phyloP scores from a whole-genome alignment of 2,113 vertebrate species.

The Caranx melampygus region DNA sequence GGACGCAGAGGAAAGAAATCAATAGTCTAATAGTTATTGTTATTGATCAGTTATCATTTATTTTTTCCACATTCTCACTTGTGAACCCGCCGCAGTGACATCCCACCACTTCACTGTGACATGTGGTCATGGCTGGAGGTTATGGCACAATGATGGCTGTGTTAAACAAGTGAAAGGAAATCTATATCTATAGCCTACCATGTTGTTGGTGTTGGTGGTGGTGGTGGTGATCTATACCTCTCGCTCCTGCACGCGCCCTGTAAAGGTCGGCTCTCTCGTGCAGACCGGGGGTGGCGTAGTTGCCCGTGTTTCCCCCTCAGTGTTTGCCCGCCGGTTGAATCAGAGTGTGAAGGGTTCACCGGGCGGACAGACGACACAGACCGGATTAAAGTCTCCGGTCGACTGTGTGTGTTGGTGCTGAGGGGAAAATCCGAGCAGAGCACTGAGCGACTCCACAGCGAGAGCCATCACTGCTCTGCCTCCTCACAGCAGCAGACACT shows the following conservation, averaged over 20 bases:
- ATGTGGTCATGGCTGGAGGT: background rate
- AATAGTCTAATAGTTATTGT: background rate
- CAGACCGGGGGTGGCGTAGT: conserved; percentile 67
- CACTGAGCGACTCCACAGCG: conserved; percentile 1
- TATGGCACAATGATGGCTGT: background rate
- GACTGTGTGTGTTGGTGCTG: conserved; percentile 24
- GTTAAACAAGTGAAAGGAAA: background rate
- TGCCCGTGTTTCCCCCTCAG: conserved; percentile 55
- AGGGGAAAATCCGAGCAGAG: conserved; percentile 38
- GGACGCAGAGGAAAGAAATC: background rate
- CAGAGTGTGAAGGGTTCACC: conserved; percentile 73
- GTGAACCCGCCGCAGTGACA: background rate
- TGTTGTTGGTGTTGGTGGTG: too few species aligned
- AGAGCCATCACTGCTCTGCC: conserved; percentile 16
- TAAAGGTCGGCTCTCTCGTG: conserved; percentile 64
- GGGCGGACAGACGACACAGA: conserved; percentile 66
- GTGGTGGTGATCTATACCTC: conserved; percentile 18
- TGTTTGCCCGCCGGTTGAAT: conserved; percentile 71
- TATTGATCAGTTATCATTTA: background rate
- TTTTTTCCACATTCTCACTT: background rate
- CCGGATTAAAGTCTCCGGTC: conserved; percentile 67
- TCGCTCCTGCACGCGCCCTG: conserved; percentile 32
- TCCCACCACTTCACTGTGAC: background rate
- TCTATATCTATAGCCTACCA: background rate
- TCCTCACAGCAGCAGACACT: conserved; percentile 17